phyloP scores from a whole-genome alignment of 2,888 invertebrate genomes.

The Helleia helle region DNA sequence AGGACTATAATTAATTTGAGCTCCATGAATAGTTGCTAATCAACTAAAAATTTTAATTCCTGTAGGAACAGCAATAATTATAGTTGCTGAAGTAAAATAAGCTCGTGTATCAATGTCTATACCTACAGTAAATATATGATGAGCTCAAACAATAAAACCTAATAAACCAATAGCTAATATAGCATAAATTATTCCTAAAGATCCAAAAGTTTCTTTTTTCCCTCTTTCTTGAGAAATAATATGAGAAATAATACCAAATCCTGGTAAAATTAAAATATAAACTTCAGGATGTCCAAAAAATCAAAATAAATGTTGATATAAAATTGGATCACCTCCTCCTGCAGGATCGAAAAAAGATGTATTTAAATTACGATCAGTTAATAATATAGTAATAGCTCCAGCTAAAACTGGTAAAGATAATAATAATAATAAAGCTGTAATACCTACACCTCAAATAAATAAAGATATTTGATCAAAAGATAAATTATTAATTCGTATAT shows the following conservation, averaged over 20 bases:
- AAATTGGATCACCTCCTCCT: slow-evolving; percentile 85
- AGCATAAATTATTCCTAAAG: slow-evolving; percentile 87
- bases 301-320: slow-evolving; percentile 90
- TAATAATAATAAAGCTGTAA: slow-evolving; percentile 69
- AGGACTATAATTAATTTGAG: slow-evolving; percentile 74
- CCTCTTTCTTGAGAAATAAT: slow-evolving; percentile 83
- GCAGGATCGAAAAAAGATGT: slow-evolving; percentile 87
- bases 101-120: slow-evolving; percentile 89
- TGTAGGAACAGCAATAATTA: slow-evolving; percentile 90
- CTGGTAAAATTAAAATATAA: slow-evolving; percentile 89
- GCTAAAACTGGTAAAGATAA: slow-evolving; percentile 84
- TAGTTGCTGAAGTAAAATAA: slow-evolving; percentile 88
- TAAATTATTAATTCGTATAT: slow-evolving; percentile 77
- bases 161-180: slow-evolving; percentile 86
- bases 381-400: slow-evolving; percentile 84
- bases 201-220: slow-evolving; percentile 83
- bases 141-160: slow-evolving; percentile 89
- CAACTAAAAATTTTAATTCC: slow-evolving; percentile 89
- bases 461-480: slow-evolving; percentile 78
- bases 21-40: slow-evolving; percentile 80
- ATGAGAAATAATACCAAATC: slow-evolving; percentile 87
- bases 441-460: slow-evolving; percentile 82
- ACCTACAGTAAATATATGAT: slow-evolving; percentile 89
- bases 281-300: slow-evolving; percentile 92
- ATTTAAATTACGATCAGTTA: slow-evolving; percentile 87